Base-by-base conservation (phyloP, 92 coral and sea anemone genomes). In the Bergia sp. region DNA sequence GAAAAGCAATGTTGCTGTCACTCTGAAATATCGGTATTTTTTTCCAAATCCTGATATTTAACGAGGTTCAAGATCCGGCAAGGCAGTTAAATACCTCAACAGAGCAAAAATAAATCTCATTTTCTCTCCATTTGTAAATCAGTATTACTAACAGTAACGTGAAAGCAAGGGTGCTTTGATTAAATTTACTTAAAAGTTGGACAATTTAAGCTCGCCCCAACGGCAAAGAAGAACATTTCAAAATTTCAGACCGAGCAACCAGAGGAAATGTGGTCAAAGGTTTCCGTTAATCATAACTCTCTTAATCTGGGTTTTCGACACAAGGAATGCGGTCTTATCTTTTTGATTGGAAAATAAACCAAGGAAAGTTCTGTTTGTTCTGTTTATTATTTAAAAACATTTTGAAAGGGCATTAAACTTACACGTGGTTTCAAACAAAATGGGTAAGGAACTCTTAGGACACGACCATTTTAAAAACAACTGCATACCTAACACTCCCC, bases 281-380 rank as follows among this genome's bases (percentile, higher is more conserved):
- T 84, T 65, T 72, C 16, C 23, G 57, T 57, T 37, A 80, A 55
- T 84, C 87, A 84, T 37, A 69, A 36, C 77, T 75, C 78, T 45
- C 77, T 71, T 84, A 72, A 84, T 84, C 79, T 84, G 87, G 77
- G 78, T 84, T 84, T 84, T 71, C 79, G 87, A 84, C 87, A 84
- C 77, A 45, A 84, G 64, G 87, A 84, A 84, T 84, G 77, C 87
- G 77, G 87, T 71, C 87, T 84, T 84, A 84, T 84, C 87, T 84
- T 84, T 84, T 84, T 84, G 69, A 84, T 71, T 84, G 37, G 78
- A 72, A 84, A 84, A 84, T 84, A 71, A 84, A 69, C 87, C 87
- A 53, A 49, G 64, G 42, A 50, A 84, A 36, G 29, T 44, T 71
- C 45, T 72, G 87, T 84, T 84, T 84, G 87, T 71, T 84, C 87